A percentile compares a stretch with the other conserved stretches of the same genome.
Evolutionary conservation across 2,888 invertebrate genomes (phyloP).

Genomic region (Campoletis raptor): DNA sequence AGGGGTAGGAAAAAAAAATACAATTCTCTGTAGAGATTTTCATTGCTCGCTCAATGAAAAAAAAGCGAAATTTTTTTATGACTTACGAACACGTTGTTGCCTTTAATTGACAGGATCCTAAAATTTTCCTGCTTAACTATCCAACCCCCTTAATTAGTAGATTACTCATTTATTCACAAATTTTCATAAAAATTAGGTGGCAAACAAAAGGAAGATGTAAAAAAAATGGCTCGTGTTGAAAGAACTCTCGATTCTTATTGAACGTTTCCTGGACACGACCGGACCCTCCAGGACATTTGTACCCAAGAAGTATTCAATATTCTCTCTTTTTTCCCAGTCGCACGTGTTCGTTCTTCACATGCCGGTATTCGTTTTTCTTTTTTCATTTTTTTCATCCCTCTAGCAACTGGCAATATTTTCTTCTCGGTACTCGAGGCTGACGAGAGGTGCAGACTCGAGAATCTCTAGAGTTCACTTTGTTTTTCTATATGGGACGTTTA

Average conservation of each 20-base stretch:
- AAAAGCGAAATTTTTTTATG: conserved; percentile 75
- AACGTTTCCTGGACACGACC: conserved; percentile 48
- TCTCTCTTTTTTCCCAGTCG: conserved; percentile 71
- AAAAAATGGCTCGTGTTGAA: conserved; percentile 5
- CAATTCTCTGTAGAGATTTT: conserved; percentile 43
- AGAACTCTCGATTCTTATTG: conserved; percentile 4
- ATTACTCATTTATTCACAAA: conserved; percentile 71
- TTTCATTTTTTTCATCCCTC: neutral
- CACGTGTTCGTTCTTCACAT: conserved; percentile 64
- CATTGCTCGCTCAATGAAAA: conserved; percentile 64
- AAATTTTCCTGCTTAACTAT: conserved; percentile 71
- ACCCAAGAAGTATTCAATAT: conserved; percentile 63
- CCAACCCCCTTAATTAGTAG: conserved; percentile 77
- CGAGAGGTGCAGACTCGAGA: conserved; percentile 36
- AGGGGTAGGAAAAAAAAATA: conserved; percentile 42
- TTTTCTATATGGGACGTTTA: conserved; percentile 4
- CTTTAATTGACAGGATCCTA: conserved; percentile 43
- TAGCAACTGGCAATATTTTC: conserved; percentile 33
- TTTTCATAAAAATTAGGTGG: conserved; percentile 72
- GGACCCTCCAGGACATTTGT: conserved; percentile 65
- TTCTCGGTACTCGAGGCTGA: conserved; percentile 31
- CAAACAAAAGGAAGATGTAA: conserved; percentile 32
- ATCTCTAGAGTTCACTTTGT: conserved; percentile 14
- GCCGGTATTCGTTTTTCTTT: neutral
- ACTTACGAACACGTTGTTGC: conserved; percentile 69